Evolutionary conservation across 2,797 vertebrate genomes (phyloP), one percentile per base, ranked within the genome.

Genomic region (Linurgus olivaceus): DNA sequence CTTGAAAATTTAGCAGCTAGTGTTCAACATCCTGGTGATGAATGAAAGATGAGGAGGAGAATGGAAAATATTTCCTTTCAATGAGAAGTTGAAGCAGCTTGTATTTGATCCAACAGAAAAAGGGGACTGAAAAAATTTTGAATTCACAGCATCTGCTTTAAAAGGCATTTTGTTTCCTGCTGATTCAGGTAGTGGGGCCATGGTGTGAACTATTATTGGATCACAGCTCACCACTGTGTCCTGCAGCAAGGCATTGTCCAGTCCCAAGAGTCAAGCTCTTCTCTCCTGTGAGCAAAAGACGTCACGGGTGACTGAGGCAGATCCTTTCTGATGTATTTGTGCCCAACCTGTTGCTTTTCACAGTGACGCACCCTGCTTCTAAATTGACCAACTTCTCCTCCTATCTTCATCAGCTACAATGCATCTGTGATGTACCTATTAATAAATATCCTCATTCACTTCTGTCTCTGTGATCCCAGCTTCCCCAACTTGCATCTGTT

Each of bases 211-310:
- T 29, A 4, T 16, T 48, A 28, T 9, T 54, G 25, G 57, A 40
- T 42, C 31, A 40, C 0, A 1, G 63, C 48, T 91, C 52, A 37
- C 29, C 45, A 29, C 11, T 20, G 17, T 35, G 58, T 70, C 50
- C 45, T 33, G 33, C 10, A 61, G 37, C 1, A 2, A 63, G 29
- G 7, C 33, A n/a, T 6, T 65, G 35, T n/a, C 54, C 1, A 1
- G 8, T 9, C 51, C 67, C 51, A 21, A 74, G 40, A n/a, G 37
- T 5, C 48, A 63, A 82, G 42, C 29, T 88, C 52, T 62, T 77
- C 54, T 12, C 3, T 28, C 45, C 29, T 0, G 0, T 6, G 25
- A 8, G 3, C 50, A 62, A 48, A 0, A 1, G 4, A 48, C 0
- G 0, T 1, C 23, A 73, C 10, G 29, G 35, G 42, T n/a, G 44